Evolutionary conservation across 2,797 vertebrate species (phyloP).

Genomic region (Phataginus tricuspis): DNA sequence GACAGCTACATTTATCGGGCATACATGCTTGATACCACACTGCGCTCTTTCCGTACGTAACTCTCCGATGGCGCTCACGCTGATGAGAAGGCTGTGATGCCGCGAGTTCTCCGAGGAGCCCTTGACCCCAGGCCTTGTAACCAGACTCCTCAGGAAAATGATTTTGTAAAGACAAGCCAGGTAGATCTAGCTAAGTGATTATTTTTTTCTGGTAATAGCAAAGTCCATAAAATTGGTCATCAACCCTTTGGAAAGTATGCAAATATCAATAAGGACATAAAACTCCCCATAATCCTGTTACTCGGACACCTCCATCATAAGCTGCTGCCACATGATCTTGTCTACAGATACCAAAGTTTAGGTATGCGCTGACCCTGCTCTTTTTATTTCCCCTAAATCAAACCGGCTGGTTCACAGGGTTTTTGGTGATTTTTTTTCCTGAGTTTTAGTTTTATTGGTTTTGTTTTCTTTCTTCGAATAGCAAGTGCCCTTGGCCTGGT

Average conservation of each 20-base stretch:
- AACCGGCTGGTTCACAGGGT: accelerated
- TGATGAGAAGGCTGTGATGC: accelerated
- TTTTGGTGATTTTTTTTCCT: background rate
- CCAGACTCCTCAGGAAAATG: too few relatives aligned
- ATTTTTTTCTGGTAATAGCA: background rate
- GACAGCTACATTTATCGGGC: accelerated
- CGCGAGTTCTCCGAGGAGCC: background rate
- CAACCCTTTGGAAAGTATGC: background rate
- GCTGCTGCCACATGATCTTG: accelerated
- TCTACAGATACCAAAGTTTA: accelerated
- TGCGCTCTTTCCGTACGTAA: accelerated
- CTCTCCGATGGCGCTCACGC: accelerated
- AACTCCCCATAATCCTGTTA: accelerated
- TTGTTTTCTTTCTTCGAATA: background rate
- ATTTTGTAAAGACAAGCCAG: background rate
- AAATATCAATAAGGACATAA: background rate
- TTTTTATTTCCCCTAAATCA: accelerated
- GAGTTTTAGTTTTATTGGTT: background rate
- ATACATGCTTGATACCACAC: accelerated
- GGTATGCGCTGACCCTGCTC: accelerated
- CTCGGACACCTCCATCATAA: accelerated
- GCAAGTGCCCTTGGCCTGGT: too few relatives aligned
- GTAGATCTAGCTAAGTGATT: background rate
- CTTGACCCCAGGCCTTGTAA: background rate
- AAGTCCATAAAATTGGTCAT: background rate